Base-by-base conservation (phyloP, 2,113 vertebrate genomes). In the Oceanodroma tethys region DNA sequence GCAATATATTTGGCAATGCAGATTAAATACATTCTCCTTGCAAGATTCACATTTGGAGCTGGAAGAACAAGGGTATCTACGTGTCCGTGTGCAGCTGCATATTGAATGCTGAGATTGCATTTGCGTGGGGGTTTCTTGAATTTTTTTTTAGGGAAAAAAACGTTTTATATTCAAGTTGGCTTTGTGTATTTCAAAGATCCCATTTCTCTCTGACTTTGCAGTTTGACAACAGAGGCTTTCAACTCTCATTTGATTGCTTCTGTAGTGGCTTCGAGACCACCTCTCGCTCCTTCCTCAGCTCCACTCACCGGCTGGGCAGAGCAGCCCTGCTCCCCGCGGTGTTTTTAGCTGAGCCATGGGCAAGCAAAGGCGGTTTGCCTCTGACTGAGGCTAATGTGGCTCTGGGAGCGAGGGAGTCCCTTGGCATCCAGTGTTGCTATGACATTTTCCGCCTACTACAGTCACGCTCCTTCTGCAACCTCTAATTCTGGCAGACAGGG, bases 1-100 rank as follows among this genome's bases (percentile, higher is more conserved):
- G 20, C n/a, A 91, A 63, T 32, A 12, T 82, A 75, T 88, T 94
- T 91, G 82, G 26, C 45, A 85, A 63, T 58, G 34, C 19, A 90
- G 38, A 50, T 43, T 85, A 72, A 91, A 70, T 81, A 65, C 10
- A 21, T 68, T 76, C 60, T 83, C 21, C 79, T 95, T 85, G 68
- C 81, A 93, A 66, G 42, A 83, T 56, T 72, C 66, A 47, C 18
- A 45, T 47, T 40, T 70, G 26, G 83, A 94, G 89, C 58, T 45
- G 47, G 43, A 65, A 83, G 59, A 91, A 63, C 8, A 16, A 15
- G 48, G 5, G 8, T 48, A 32, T 67, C 38, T 70, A 26, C 3
- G 10, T 40, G 42, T 60, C 30, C 10, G 1, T 32, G 19, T n/a
- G 56, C 53, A 86, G 81, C 79, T 70, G 38, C 23, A 71, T 30